Evolutionary conservation across 2,113 vertebrate species (phyloP).

Genomic region (Oreochromis spilurus): DNA sequence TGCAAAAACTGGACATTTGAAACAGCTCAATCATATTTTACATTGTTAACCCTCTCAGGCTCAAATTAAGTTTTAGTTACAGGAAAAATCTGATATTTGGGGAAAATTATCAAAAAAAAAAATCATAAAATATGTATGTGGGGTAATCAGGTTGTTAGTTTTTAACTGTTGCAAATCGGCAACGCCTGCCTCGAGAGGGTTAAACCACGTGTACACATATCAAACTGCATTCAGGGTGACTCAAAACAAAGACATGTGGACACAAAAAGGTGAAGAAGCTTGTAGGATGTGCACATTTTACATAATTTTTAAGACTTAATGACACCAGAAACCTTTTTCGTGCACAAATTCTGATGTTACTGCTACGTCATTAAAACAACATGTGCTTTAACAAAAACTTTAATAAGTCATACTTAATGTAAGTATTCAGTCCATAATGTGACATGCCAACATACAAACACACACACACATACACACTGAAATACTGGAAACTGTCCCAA

Average conservation of each 20-base stretch:
- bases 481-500: background rate
- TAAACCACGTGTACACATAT: background rate
- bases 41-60: background rate
- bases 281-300: background rate
- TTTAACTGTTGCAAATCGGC: too few species aligned
- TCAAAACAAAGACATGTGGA: background rate
- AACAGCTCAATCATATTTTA: background rate
- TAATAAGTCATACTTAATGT: background rate
- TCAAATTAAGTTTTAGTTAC: too few species aligned
- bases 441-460: background rate
- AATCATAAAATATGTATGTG: too few species aligned
- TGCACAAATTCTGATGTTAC: background rate
- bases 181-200: too few species aligned
- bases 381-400: background rate
- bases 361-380: background rate
- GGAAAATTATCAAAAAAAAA: too few species aligned
- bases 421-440: slow-evolving; percentile 24
- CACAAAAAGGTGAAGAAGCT: background rate
- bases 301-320: background rate
- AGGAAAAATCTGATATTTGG: too few species aligned
- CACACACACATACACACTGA: background rate
- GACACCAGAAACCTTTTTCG: background rate
- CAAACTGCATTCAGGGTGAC: background rate
- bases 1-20: background rate
- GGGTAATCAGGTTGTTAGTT: too few species aligned